phyloP scores from a whole-genome alignment of 2,888 invertebrate genomes.

The Eudemis profundana region DNA sequence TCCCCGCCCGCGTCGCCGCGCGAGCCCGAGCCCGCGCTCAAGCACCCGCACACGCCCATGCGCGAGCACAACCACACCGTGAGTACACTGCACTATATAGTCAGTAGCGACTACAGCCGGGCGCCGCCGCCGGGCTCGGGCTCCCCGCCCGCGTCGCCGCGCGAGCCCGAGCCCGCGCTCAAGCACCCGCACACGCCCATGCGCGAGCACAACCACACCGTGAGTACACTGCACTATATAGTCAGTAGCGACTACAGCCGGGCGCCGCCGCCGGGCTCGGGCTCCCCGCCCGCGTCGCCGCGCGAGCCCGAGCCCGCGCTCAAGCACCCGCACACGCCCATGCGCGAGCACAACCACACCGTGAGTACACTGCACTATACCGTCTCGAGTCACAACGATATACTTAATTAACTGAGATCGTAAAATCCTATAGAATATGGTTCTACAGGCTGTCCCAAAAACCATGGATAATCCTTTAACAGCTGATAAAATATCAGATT shows the following conservation, averaged over 20 bases:
- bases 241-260: too few relatives aligned
- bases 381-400: too few relatives aligned
- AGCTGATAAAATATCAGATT: too few relatives aligned
- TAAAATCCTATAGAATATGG: too few relatives aligned
- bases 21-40: slow-evolving; percentile 50
- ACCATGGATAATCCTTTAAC: too few relatives aligned
- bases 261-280: slow-evolving; percentile 35
- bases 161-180: slow-evolving; percentile 49
- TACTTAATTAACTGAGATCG: too few relatives aligned
- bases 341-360: slow-evolving; percentile 46
- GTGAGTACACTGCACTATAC: slow-evolving; percentile 35
- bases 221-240: too few relatives aligned
- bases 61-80: slow-evolving; percentile 45
- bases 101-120: too few relatives aligned
- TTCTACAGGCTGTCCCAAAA: too few relatives aligned
- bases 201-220: slow-evolving; percentile 46
- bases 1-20: slow-evolving; percentile 50
- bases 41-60: slow-evolving; percentile 60
- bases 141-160: slow-evolving; percentile 50
- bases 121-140: slow-evolving; percentile 22
- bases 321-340: slow-evolving; percentile 49
- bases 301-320: slow-evolving; percentile 54
- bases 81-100: slow-evolving; percentile 32
- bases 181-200: slow-evolving; percentile 60
- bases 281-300: slow-evolving; percentile 20